Percentiles rank a stretch among this genome's conserved stretches.
phyloP scores from a whole-genome alignment of 23 tunicate species.

The Diplosoma virens region DNA sequence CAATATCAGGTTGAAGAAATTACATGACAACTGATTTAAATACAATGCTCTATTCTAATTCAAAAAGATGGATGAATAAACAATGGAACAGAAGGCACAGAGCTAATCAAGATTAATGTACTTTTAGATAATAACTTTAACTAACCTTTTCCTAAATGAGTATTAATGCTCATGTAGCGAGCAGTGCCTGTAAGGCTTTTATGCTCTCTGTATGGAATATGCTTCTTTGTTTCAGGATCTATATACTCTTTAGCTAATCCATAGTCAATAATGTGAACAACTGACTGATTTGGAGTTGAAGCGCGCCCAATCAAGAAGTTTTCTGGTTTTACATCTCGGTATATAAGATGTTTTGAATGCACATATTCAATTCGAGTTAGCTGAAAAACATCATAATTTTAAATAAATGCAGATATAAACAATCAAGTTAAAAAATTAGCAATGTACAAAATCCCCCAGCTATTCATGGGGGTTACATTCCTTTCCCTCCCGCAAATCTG shows the following conservation, averaged over 20 bases:
- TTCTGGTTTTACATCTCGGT: conserved; percentile 99
- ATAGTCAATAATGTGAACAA: conserved; percentile 88
- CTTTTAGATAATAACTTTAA: no score
- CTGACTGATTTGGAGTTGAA: conserved; percentile 71
- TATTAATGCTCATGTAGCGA: conserved; percentile 98
- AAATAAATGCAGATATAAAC: neutral
- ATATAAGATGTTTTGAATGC: conserved; percentile 98
- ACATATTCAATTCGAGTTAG: conserved; percentile 91
- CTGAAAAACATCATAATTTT: conserved; percentile 18
- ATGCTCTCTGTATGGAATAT: conserved; percentile 99
- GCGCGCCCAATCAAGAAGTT: conserved; percentile 93
- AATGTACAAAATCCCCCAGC: no score
- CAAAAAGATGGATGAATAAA: no score
- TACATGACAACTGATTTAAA: no score
- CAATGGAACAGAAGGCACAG: no score
- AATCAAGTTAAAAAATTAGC: no score
- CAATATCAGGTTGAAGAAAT: no score
- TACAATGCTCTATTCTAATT: no score
- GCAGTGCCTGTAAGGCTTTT: conserved; percentile 99
- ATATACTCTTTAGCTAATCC: conserved; percentile 99
- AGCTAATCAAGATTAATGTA: no score
- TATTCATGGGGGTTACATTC: no score
- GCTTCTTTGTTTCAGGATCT: conserved; percentile 98
- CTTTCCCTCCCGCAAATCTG: no score
- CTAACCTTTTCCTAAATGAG: conserved; percentile 99